Percentiles rank a stretch among this genome's conserved stretches.
phyloP scores from a whole-genome alignment of 2,888 invertebrate species.

The Drosophila eohydei region DNA sequence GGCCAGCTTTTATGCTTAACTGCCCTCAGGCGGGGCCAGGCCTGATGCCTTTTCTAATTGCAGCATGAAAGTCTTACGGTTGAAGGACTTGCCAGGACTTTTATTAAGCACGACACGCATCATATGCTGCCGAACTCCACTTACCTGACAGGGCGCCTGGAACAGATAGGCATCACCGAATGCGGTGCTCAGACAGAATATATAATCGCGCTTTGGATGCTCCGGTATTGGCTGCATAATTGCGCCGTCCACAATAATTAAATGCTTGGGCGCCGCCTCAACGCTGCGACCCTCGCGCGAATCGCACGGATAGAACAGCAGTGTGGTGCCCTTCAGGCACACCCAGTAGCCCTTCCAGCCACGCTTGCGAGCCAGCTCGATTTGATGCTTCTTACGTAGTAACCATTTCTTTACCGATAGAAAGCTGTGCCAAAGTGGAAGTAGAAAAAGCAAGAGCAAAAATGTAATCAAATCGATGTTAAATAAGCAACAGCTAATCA shows the following conservation, averaged over 20 bases:
- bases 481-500: conserved; percentile 12
- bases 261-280: conserved; percentile 96
- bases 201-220: conserved; percentile 98
- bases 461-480: conserved; percentile 11
- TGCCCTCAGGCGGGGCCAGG: conserved; percentile 18
- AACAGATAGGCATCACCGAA: conserved; percentile 99
- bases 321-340: conserved; percentile 97
- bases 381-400: conserved; percentile 97
- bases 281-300: conserved; percentile 95
- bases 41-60: conserved; percentile 54
- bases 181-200: conserved; percentile 98
- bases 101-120: conserved; percentile 56
- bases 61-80: conserved; percentile 48
- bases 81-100: conserved; percentile 64
- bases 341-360: conserved; percentile 99
- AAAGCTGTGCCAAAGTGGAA: conserved; percentile 88
- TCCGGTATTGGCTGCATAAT: conserved; percentile 99
- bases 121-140: conserved; percentile 57
- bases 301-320: conserved; percentile 98
- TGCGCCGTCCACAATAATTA: conserved; percentile 97
- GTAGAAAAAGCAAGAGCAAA: not conserved
- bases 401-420: conserved; percentile 99
- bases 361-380: conserved; percentile 96
- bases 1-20: conserved; percentile 58
- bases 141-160: conserved; percentile 94